These are phyloP conservation scores for Spinibarbus caldwelli DNA, from an alignment of 2,797 vertebrate genomes.

Conservation along the genomic window DNA sequence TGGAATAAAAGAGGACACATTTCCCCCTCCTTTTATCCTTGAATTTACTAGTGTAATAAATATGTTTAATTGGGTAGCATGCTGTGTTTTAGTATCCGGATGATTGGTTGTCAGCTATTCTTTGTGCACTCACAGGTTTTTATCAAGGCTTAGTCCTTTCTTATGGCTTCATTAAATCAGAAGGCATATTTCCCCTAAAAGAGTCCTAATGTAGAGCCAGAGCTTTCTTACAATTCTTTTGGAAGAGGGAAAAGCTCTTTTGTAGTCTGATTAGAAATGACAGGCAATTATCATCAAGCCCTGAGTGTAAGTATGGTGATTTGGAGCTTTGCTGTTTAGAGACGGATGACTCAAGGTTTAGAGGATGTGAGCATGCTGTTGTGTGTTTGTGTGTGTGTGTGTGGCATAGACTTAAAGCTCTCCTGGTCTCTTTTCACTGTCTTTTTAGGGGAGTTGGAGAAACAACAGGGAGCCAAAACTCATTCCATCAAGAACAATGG, in stretches of 20 bases:
- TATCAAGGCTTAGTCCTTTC: not conserved
- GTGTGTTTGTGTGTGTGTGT: not conserved
- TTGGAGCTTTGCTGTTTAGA: conserved; percentile 3
- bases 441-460: conserved; percentile 92
- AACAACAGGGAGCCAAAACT: conserved; percentile 90
- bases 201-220: not conserved
- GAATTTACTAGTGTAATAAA: not conserved
- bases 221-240: not conserved
- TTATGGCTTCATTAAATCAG: conserved; percentile 18
- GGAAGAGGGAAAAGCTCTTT: conserved; percentile 62
- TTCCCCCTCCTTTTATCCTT: not conserved
- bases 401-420: not conserved
- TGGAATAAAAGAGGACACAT: not conserved
- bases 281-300: conserved; percentile 73
- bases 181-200: conserved; percentile 7
- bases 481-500: conserved; percentile 86
- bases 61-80: conserved; percentile 1
- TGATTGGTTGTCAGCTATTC: conserved; percentile 30
- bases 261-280: conserved; percentile 70
- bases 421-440: not conserved
- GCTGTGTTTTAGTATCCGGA: not conserved
- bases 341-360: not conserved
- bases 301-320: conserved; percentile 63
- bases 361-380: not conserved
- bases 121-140: conserved; percentile 5